These are phyloP conservation scores for Botia kubotai DNA, from an alignment of 2,797 vertebrate genomes.

Conservation along the genomic window DNA sequence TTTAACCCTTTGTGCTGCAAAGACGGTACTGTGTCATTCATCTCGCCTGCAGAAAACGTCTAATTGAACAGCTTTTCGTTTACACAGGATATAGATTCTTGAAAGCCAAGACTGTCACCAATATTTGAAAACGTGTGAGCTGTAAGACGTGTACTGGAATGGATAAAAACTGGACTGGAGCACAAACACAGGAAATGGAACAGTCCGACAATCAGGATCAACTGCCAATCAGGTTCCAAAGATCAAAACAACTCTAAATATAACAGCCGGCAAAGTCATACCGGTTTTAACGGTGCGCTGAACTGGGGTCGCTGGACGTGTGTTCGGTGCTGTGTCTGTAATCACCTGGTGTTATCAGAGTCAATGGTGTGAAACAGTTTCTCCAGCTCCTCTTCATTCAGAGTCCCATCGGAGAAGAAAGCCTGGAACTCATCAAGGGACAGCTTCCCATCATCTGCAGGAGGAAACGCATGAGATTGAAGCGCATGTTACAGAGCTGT, in stretches of 20 bases:
- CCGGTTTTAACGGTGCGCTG: neutral
- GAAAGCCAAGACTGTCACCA: too few relatives aligned
- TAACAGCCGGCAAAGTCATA: neutral
- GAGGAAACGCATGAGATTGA: constrained; percentile 48
- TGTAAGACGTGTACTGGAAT: neutral
- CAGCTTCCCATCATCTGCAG: constrained; percentile 94
- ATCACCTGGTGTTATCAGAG: constrained; percentile 93
- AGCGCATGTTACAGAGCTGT: neutral
- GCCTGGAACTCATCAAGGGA: constrained; percentile 98
- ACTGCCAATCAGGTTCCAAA: too few relatives aligned
- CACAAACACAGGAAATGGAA: neutral
- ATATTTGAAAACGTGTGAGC: too few relatives aligned
- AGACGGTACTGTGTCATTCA: too few relatives aligned
- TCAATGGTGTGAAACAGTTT: constrained; percentile 97
- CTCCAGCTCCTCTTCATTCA: constrained; percentile 94
- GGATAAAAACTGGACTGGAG: neutral
- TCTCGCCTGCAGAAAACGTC: too few relatives aligned
- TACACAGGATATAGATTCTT: too few relatives aligned
- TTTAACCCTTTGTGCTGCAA: too few relatives aligned
- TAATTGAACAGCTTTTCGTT: too few relatives aligned
- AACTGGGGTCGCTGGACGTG: neutral
- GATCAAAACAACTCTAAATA: neutral
- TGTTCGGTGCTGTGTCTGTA: constrained; percentile 2
- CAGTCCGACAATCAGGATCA: neutral
- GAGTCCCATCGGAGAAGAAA: constrained; percentile 94